Base-by-base conservation (phyloP, 2,113 vertebrate species). In the Meles meles region DNA sequence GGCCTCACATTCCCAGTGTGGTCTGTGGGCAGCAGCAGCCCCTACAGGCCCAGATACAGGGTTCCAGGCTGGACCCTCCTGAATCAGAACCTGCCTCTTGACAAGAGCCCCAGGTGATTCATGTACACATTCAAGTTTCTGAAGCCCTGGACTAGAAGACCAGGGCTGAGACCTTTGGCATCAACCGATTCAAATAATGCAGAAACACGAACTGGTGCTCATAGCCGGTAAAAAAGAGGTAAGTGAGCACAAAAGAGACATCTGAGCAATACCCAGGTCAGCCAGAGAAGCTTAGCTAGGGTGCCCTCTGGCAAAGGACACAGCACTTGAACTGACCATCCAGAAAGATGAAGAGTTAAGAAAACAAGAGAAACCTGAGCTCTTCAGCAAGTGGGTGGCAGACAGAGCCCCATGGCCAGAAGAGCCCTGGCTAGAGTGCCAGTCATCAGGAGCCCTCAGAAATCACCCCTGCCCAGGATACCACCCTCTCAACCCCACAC, bases 391-490 rank as follows among this genome's bases (percentile, higher is more conserved):
- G 59, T 42, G 6, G 20, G 57, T 3, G 15, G 37, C 15, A 80
- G 39, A 88, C 23, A 86, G 49, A 61, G 49, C 1, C 10, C 31
- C 3, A 18, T 25, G 47, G 29, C 31, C 37, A 44, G 47, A n/a
- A 65, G 72, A 79, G 52, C 61, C 72, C 72, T 1, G 8, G 44
- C 10, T 7, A 52, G 39, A 59, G 34, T 23, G 17, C 7, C 6
- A 8, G 13, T 15, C 5, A 3, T 34, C 0, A 0, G n/a, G 4
- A 15, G n/a, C 63, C 76, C 80, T 93, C 69, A 49, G 74, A 85
- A 92, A 27, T 31, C 52, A 1, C 27, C 6, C n/a, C 10, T 0
- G 1, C 42, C 21, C 14, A 27, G 29, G 25, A 42, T 0, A 9
- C 20, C n/a, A 34, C 47, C 23, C 37, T 76, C 63, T n/a, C 61